These are phyloP conservation scores for Cherax destructor DNA, from an alignment of 1,140 invertebrate genomes.

Conservation along the genomic window DNA sequence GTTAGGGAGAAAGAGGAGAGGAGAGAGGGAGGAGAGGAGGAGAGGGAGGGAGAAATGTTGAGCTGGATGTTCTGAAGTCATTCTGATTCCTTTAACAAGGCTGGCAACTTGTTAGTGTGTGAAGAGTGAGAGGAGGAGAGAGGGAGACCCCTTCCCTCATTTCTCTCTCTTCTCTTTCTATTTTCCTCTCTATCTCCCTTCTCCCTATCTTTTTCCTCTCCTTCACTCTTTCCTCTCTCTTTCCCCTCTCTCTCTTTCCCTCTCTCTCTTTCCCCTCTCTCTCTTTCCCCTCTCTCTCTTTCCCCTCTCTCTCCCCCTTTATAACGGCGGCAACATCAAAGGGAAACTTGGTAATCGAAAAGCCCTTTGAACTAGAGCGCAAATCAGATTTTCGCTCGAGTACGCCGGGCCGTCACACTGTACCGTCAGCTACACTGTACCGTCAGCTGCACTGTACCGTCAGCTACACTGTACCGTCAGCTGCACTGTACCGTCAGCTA, in stretches of 20 bases:
- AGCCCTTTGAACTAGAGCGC: slow-evolving; percentile 70
- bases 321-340: slow-evolving; percentile 68
- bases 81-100: no score
- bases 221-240: slow-evolving; percentile 4
- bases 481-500: no score
- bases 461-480: no score
- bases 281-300: neutral
- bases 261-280: neutral
- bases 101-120: no score
- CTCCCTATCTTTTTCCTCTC: neutral
- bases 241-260: neutral
- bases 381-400: slow-evolving; percentile 71
- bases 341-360: slow-evolving; percentile 70
- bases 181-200: neutral
- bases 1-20: no score
- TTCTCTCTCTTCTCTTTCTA: neutral
- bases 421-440: no score
- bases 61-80: no score
- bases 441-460: no score
- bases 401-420: slow-evolving; percentile 59
- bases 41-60: no score
- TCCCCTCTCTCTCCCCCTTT: slow-evolving; percentile 51
- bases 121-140: neutral
- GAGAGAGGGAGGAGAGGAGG: no score
- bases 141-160: neutral